phyloP scores from a whole-genome alignment of 2,797 vertebrate genomes.

The Discoglossus pictus region DNA sequence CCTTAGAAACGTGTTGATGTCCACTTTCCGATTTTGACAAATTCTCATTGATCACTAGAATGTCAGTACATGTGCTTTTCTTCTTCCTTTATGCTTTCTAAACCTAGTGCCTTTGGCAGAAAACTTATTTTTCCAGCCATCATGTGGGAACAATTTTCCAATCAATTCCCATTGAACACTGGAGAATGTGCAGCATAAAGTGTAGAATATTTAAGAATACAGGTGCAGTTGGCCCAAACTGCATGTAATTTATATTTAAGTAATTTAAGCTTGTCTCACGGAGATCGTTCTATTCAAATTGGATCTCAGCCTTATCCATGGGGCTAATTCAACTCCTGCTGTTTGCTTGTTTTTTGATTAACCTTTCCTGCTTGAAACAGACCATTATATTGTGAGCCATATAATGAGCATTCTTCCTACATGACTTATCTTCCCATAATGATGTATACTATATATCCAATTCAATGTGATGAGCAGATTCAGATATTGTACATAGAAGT shows the following conservation, averaged over 20 bases:
- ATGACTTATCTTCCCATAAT: too few relatives aligned
- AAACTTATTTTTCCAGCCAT: conserved; percentile 41
- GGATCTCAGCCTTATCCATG: neutral
- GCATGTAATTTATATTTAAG: conserved; percentile 28
- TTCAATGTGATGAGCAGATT: too few relatives aligned
- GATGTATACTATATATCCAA: too few relatives aligned
- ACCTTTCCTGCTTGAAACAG: too few relatives aligned
- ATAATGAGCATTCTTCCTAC: too few relatives aligned
- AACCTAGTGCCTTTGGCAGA: conserved; percentile 34
- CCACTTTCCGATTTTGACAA: conserved; percentile 8
- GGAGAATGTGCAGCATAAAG: conserved; percentile 31
- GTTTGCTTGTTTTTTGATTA: too few relatives aligned
- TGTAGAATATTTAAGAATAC: conserved; percentile 33
- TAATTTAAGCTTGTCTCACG: conserved; percentile 31
- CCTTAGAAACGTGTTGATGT: neutral
- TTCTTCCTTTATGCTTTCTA: conserved; percentile 7
- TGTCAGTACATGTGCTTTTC: conserved; percentile 30
- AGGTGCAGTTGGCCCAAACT: conserved; percentile 44
- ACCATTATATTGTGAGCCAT: too few relatives aligned
- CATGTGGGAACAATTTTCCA: conserved; percentile 48
- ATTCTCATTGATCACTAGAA: conserved; percentile 31
- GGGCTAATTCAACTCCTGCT: too few relatives aligned
- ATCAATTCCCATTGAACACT: conserved; percentile 25
- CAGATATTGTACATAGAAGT: too few relatives aligned
- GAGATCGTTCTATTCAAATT: conserved; percentile 19